Conservation (phyloP, 2,797 vertebrate genomes). For the Hydrophis major region DNA sequence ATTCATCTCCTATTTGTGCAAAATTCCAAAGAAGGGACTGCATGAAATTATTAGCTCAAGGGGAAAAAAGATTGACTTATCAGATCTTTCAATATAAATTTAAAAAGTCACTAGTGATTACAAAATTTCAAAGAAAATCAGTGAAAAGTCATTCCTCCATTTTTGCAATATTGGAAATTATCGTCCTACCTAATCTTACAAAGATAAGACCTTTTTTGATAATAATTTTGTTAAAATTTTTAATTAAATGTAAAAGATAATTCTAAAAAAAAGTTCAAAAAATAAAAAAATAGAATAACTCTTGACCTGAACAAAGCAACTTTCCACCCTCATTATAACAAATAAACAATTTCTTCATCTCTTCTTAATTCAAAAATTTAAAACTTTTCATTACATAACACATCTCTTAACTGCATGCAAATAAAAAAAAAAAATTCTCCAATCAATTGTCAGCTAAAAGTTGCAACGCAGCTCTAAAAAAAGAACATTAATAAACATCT, state of each 20-base stretch:
- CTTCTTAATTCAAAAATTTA: not conserved
- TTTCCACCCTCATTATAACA: not conserved
- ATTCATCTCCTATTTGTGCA: not conserved
- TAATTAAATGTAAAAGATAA: not conserved
- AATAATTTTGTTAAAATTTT: not conserved
- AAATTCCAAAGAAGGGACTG: conserved; percentile 18
- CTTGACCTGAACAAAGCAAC: not conserved
- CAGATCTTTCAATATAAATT: conserved; percentile 29
- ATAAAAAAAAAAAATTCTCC: not conserved
- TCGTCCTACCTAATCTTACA: not conserved
- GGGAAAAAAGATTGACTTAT: not conserved
- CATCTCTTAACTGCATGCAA: not conserved
- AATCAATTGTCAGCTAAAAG: not conserved
- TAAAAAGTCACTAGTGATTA: not conserved
- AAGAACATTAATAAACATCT: not conserved
- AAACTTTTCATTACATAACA: not conserved
- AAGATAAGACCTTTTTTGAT: not conserved
- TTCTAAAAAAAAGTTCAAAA: not conserved
- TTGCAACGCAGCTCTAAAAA: not conserved
- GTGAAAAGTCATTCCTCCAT: not conserved
- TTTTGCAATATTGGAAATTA: not conserved
- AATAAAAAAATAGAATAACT: no score
- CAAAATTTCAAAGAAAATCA: not conserved
- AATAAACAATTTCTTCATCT: not conserved
- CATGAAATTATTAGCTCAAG: not conserved